These are phyloP conservation scores for Drosophila bocqueti DNA, from an alignment of 1,140 invertebrate species.

Conservation along the genomic window DNA sequence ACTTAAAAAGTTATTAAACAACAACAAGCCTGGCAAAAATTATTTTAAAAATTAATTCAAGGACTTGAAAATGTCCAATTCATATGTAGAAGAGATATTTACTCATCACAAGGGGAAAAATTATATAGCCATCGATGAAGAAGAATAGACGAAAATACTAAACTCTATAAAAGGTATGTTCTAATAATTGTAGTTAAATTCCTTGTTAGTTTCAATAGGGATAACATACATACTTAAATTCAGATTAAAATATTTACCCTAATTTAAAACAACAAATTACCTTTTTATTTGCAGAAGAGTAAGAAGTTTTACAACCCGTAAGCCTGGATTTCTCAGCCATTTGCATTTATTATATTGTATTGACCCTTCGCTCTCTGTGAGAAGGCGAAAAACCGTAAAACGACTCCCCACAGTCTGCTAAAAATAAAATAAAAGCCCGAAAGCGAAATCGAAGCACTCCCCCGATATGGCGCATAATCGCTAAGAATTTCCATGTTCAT, in stretches of 20 bases:
- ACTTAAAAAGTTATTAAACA: too few relatives aligned
- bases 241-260: background rate
- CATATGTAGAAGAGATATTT: too few relatives aligned
- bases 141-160: too few relatives aligned
- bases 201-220: too few relatives aligned
- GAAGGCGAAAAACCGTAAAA: conserved; percentile 10
- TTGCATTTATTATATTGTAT: conserved; percentile 15
- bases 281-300: background rate
- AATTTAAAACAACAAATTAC: conserved; percentile 4
- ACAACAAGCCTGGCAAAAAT: too few relatives aligned
- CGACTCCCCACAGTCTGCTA: conserved; percentile 25
- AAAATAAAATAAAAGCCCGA: conserved; percentile 17
- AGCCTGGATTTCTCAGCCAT: conserved; percentile 11
- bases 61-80: too few relatives aligned
- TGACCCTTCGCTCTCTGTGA: background rate
- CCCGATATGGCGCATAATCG: conserved; percentile 52
- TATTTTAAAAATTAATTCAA: too few relatives aligned
- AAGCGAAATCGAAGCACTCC: conserved; percentile 29
- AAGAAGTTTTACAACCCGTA: background rate
- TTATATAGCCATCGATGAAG: too few relatives aligned
- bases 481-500: conserved; percentile 46
- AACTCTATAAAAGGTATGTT: too few relatives aligned
- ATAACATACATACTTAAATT: background rate
- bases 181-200: too few relatives aligned
- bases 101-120: too few relatives aligned